Evolutionary conservation across 2,797 vertebrate species (phyloP).

Genomic region (Enteromius anoplus): DNA sequence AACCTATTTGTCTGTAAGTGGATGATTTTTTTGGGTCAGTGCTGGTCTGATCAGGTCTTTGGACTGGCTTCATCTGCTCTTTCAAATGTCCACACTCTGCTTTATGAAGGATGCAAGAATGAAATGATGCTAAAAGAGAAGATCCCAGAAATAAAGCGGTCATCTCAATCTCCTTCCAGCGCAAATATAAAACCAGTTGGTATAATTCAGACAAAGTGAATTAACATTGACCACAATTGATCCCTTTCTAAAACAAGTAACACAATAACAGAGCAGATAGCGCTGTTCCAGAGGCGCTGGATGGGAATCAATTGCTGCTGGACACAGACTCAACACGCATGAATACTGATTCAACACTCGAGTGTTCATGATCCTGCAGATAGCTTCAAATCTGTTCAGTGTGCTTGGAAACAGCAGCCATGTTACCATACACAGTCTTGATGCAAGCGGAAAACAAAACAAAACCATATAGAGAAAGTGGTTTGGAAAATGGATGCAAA

Average conservation of each 20-base stretch:
- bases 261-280: slow-evolving; percentile 25
- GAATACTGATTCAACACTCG: background rate
- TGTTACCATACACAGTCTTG: background rate
- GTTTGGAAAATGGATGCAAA: background rate
- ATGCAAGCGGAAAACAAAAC: background rate
- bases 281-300: background rate
- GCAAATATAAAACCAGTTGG: background rate
- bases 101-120: background rate
- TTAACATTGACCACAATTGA: slow-evolving; percentile 47
- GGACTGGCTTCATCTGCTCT: background rate
- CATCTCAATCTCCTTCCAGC: slow-evolving; percentile 40
- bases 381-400: background rate
- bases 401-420: background rate
- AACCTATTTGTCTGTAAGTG: background rate
- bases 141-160: slow-evolving; percentile 47
- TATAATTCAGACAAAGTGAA: slow-evolving; percentile 46
- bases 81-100: background rate
- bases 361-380: background rate
- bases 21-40: background rate
- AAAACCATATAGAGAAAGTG: background rate
- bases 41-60: background rate
- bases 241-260: slow-evolving; percentile 41
- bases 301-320: background rate
- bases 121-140: background rate
- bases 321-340: background rate